A percentile compares a stretch with the other conserved stretches of the same genome.
phyloP scores from a whole-genome alignment of 2,113 vertebrate genomes.

The Sylvilagus bachmani region DNA sequence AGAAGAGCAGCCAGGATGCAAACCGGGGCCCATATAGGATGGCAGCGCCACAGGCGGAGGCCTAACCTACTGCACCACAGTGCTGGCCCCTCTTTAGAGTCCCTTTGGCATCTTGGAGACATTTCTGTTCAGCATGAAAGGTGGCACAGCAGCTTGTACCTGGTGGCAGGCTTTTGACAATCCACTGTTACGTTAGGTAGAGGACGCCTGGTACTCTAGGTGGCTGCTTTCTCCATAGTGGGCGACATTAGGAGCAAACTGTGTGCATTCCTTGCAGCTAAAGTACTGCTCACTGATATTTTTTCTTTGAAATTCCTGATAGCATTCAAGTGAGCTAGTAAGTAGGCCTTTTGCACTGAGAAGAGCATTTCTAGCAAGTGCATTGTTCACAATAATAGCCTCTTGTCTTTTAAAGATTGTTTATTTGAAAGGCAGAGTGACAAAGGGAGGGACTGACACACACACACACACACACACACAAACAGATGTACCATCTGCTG shows the following conservation, averaged over 20 bases:
- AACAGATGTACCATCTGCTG: too few relatives aligned
- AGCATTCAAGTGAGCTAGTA: slow-evolving; percentile 17
- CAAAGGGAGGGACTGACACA: too few relatives aligned
- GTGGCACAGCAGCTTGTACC: slow-evolving; percentile 47
- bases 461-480: too few relatives aligned
- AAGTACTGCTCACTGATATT: slow-evolving; percentile 33
- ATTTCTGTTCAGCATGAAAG: slow-evolving; percentile 38
- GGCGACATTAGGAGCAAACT: slow-evolving; percentile 28
- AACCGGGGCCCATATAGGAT: too few relatives aligned
- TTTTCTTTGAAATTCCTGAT: slow-evolving; percentile 42
- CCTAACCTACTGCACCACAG: too few relatives aligned
- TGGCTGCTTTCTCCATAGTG: slow-evolving; percentile 45
- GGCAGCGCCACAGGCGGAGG: too few relatives aligned
- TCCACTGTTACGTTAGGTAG: slow-evolving; percentile 35
- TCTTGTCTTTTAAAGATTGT: not conserved
- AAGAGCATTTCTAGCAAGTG: slow-evolving; percentile 12
- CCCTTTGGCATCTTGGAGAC: not conserved
- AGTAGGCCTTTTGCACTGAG: slow-evolving; percentile 16
- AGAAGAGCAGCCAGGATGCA: too few relatives aligned
- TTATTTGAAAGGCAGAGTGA: too few relatives aligned
- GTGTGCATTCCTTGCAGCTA: slow-evolving; percentile 27
- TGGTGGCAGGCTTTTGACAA: slow-evolving; percentile 52
- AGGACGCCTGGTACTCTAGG: slow-evolving; percentile 28
- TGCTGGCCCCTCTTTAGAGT: not conserved
- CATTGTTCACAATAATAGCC: not conserved